phyloP scores from a whole-genome alignment of 2,888 invertebrate species.

The Apodemia zela region DNA sequence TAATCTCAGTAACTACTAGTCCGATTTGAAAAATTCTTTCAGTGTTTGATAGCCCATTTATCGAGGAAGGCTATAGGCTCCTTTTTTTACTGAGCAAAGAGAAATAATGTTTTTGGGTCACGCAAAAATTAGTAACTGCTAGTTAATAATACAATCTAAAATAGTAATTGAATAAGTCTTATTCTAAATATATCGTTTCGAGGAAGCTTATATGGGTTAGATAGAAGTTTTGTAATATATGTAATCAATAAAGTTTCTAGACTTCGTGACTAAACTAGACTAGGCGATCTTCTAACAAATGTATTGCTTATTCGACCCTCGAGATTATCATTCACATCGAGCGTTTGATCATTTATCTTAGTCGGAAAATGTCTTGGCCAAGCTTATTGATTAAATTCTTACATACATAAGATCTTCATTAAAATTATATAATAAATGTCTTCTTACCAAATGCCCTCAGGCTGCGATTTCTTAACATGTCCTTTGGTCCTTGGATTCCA shows the following conservation, averaged over 20 bases:
- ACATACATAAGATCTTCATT: background rate
- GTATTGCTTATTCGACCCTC: slow-evolving; percentile 29
- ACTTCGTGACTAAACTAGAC: background rate
- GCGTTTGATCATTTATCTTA: slow-evolving; percentile 13
- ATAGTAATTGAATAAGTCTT: background rate
- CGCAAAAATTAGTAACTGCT: no score
- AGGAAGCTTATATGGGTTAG: background rate
- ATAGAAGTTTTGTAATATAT: background rate
- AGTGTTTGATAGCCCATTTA: no score
- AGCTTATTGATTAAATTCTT: background rate
- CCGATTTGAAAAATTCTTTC: no score
- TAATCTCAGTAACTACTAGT: no score
- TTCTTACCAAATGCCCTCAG: no score
- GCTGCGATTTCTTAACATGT: no score
- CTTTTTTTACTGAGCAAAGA: no score
- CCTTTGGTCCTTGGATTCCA: no score
- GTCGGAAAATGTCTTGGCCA: background rate
- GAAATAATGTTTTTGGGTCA: no score
- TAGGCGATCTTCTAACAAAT: slow-evolving; percentile 27
- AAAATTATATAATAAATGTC: no score
- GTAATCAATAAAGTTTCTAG: background rate
- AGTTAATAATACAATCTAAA: background rate
- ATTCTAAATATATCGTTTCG: background rate
- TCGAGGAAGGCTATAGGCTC: no score
- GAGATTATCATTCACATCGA: slow-evolving; percentile 21